Conservation (phyloP, 1,140 invertebrate species). For the Manduca sexta region DNA sequence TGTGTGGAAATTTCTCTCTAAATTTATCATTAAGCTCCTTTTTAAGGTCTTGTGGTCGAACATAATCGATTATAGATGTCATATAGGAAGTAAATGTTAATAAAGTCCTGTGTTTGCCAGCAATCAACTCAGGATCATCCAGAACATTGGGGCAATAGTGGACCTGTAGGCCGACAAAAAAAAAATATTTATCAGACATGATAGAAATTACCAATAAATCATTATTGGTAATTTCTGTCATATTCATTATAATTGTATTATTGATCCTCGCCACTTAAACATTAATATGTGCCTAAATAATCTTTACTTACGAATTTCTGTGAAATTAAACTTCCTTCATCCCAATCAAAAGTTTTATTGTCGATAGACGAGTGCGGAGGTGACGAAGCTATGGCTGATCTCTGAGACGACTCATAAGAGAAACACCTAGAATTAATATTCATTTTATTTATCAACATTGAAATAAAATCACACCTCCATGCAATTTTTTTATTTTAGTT, state of each 20-base stretch:
- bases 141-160: slow-evolving; percentile 91
- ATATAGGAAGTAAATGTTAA: slow-evolving; percentile 97
- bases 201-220: no score
- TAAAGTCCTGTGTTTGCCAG: slow-evolving; percentile 94
- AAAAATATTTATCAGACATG: no score
- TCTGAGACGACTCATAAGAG: slow-evolving; percentile 82
- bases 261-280: no score
- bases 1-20: slow-evolving; percentile 93
- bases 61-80: slow-evolving; percentile 97
- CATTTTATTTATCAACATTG: neutral
- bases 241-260: no score
- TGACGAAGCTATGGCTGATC: slow-evolving; percentile 74
- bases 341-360: slow-evolving; percentile 73
- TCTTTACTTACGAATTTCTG: slow-evolving; percentile 59
- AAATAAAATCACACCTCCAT: neutral
- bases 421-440: slow-evolving; percentile 77
- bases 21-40: slow-evolving; percentile 99
- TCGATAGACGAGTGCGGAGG: slow-evolving; percentile 76
- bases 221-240: no score
- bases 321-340: slow-evolving; percentile 51
- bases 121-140: slow-evolving; percentile 96
- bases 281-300: no score
- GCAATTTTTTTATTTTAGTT: neutral
- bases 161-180: slow-evolving; percentile 47
- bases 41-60: slow-evolving; percentile 96